A percentile compares a stretch with the other conserved stretches of the same genome.
phyloP scores from a whole-genome alignment of 2,113 vertebrate genomes.

The Charadrius vociferus region DNA sequence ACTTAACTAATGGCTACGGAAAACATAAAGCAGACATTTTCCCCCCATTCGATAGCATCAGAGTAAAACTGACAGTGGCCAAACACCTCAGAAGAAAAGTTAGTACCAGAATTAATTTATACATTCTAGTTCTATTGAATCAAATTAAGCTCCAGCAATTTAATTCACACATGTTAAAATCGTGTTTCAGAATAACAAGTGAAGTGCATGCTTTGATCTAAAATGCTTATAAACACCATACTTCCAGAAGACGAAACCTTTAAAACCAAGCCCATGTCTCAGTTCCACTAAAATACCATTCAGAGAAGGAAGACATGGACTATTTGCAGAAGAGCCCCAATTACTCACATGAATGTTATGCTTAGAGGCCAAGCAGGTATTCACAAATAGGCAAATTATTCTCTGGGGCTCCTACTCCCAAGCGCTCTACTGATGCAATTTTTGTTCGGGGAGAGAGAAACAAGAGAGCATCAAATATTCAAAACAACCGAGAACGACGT shows the following conservation, averaged over 20 bases:
- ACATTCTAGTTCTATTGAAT: not conserved
- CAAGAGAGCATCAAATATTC: not conserved
- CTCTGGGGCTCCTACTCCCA: not conserved
- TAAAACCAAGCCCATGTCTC: not conserved
- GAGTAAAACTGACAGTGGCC: not conserved
- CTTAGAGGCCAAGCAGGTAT: not conserved
- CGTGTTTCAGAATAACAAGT: not conserved
- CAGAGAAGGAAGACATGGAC: fast-evolving
- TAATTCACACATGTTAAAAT: not conserved
- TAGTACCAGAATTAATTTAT: not conserved
- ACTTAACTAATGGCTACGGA: not conserved
- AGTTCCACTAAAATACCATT: not conserved
- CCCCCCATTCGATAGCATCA: not conserved
- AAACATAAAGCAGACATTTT: not conserved
- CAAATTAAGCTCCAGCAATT: not conserved
- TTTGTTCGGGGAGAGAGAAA: not conserved
- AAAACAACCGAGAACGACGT: not conserved
- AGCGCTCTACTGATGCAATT: not conserved
- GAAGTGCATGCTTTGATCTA: not conserved
- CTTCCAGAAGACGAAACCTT: not conserved
- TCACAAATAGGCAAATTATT: not conserved
- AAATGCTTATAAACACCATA: fast-evolving
- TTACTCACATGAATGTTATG: slow-evolving; percentile 2
- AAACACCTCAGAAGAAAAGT: not conserved
- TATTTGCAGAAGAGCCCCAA: not conserved